These are phyloP conservation scores for Macaria liturata DNA, from an alignment of 2,888 invertebrate species.

Conservation along the genomic window DNA sequence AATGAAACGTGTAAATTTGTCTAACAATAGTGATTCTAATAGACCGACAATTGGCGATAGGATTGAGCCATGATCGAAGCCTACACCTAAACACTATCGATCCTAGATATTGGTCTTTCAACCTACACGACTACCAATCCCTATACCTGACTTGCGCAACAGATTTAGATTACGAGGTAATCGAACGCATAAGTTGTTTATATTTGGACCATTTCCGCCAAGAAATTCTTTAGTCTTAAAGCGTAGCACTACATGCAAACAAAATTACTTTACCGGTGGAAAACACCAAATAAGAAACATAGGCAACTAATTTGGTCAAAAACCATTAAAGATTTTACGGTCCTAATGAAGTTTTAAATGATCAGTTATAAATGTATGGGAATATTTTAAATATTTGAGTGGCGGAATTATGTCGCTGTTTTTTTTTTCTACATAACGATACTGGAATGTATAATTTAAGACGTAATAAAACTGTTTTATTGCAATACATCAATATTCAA, in stretches of 20 bases:
- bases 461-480: slow-evolving; percentile 1
- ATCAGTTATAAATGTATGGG: slow-evolving; percentile 16
- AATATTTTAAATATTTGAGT: slow-evolving; percentile 26
- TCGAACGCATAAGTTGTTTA: background rate
- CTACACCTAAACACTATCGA: slow-evolving; percentile 13
- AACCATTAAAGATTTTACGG: slow-evolving; percentile 26
- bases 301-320: slow-evolving; percentile 12
- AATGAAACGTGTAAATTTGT: slow-evolving; percentile 12
- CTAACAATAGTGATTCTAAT: slow-evolving; percentile 7
- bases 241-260: background rate
- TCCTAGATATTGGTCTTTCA: slow-evolving; percentile 11
- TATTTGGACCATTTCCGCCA: slow-evolving; percentile 20
- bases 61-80: slow-evolving; percentile 9
- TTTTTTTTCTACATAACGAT: slow-evolving; percentile 11
- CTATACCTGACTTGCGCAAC: slow-evolving; percentile 19
- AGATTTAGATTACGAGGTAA: slow-evolving; percentile 4
- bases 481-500: too few species aligned
- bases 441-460: slow-evolving; percentile 8
- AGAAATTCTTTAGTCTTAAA: slow-evolving; percentile 12
- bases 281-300: slow-evolving; percentile 13
- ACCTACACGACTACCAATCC: slow-evolving; percentile 10
- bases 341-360: slow-evolving; percentile 20
- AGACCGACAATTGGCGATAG: slow-evolving; percentile 3
- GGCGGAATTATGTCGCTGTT: slow-evolving; percentile 17
- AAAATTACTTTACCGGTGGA: slow-evolving; percentile 10